Evolutionary conservation across 2,113 vertebrate genomes (phyloP).

Genomic region (Vireo altiloquus): DNA sequence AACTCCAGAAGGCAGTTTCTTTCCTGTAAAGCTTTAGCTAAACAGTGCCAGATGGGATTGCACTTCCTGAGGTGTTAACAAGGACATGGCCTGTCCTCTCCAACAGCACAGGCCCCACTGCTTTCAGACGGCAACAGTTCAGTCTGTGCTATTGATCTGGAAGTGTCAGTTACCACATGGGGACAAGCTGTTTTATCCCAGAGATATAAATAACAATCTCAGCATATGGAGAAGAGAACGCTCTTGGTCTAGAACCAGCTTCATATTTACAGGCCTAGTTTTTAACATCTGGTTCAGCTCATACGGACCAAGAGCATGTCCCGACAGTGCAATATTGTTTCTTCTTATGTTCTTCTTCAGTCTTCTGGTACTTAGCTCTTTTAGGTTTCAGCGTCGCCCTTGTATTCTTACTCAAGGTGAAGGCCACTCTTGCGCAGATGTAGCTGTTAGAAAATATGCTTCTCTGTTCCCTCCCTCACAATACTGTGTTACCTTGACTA

Average conservation of each 20-base stretch:
- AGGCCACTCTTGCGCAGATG: background rate
- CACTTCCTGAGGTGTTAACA: conserved; percentile 39
- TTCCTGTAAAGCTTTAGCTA: background rate
- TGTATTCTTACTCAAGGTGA: background rate
- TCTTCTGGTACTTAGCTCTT: background rate
- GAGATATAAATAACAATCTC: conserved; percentile 31
- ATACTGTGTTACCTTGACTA: background rate
- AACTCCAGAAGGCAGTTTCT: conserved; percentile 21
- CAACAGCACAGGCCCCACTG: background rate
- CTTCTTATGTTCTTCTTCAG: background rate
- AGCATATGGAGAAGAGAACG: background rate
- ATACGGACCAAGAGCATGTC: background rate
- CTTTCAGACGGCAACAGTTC: background rate
- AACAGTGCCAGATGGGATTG: conserved; percentile 33
- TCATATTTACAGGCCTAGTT: background rate
- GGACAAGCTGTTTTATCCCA: background rate
- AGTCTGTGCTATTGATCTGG: conserved; percentile 29
- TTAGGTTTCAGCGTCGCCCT: background rate
- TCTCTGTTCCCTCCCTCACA: background rate
- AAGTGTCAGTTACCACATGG: background rate
- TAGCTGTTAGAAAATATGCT: background rate
- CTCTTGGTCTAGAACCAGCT: conserved; percentile 5
- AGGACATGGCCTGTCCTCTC: conserved; percentile 13
- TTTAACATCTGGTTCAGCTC: background rate
- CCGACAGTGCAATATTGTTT: background rate